Evolutionary conservation across 92 coral and sea anemone genomes (phyloP), one percentile per base, ranked within the genome.

Genomic region (Porites rus): DNA sequence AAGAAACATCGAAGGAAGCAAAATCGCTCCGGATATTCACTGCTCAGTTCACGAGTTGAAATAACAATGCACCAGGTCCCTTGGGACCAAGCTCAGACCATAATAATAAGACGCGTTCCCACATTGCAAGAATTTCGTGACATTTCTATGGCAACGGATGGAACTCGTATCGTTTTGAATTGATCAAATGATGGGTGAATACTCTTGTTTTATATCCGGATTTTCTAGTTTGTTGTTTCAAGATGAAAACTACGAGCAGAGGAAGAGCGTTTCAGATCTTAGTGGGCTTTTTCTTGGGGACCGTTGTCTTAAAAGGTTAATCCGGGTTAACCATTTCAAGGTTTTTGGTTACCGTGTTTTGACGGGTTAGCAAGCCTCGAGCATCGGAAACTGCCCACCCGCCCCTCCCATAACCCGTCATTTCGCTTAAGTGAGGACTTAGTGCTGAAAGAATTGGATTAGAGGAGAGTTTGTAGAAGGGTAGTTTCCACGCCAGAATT

Each of bases 71-170:
- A 69, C 84, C 88, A 85, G 84, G 58, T 91, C 91, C 98, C 93
- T 88, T 73, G 92, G 97, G 97, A 90, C 86, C 88, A 20, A 25
- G 61, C 52, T 58, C 82, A 94, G 91, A 92, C 98, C 98, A 94
- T 94, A 94, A 94, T 94, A 94, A 79, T 79, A 10, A 50, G 6
- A 38, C 52, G 59, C 58, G 20, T 21, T 78, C 14, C 19, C 77
- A 66, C 70, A 56, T n/a, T 17, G 11, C 76, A 64, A 74, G 74
- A 62, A 51, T 24, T 65, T 10, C n/a, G 46, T 90, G 93, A 90
- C 93, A 90, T 90, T 64, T 75, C 51, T 84, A 90, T 90, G 79
- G 82, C 64, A 90, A 90, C 93, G 20, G 13, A 38, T 56, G 25
- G 61, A 18, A 38, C 46, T 38, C 46, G 46, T 4, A 38, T 38